phyloP scores from a whole-genome alignment of 2,797 vertebrate genomes.

The Darevskia mixta region DNA sequence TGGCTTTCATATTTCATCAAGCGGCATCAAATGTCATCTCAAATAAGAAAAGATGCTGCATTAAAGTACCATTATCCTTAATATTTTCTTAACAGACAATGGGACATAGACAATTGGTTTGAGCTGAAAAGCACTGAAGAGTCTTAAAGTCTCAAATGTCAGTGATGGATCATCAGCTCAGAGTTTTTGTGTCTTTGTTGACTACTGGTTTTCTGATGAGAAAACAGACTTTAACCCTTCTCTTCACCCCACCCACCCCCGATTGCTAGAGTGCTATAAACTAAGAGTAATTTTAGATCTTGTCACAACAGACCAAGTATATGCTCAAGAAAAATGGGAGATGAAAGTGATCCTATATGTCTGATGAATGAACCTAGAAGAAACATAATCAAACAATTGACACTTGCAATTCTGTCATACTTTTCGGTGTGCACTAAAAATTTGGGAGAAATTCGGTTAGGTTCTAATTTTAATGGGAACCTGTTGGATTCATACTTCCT shows the following conservation, averaged over 20 bases:
- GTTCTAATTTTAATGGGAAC: too few species aligned
- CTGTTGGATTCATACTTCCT: neutral
- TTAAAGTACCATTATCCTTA: slow-evolving; percentile 59
- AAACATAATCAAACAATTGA: slow-evolving; percentile 3
- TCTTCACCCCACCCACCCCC: neutral
- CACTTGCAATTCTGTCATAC: neutral
- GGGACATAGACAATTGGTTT: slow-evolving; percentile 31
- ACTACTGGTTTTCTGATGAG: slow-evolving; percentile 30
- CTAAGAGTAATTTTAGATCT: neutral
- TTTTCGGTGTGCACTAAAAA: neutral
- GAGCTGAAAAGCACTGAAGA: slow-evolving; percentile 46
- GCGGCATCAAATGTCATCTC: slow-evolving; percentile 50
- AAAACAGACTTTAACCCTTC: slow-evolving; percentile 13
- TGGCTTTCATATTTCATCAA: slow-evolving; percentile 70
- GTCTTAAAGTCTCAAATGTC: neutral
- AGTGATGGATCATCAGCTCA: slow-evolving; percentile 8
- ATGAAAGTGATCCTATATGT: neutral
- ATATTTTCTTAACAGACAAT: slow-evolving; percentile 58
- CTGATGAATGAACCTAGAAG: neutral
- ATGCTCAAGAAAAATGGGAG: neutral
- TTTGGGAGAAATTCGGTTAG: too few species aligned
- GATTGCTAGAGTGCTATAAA: neutral
- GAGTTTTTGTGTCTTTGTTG: slow-evolving; percentile 31
- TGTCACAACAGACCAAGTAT: neutral
- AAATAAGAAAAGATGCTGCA: slow-evolving; percentile 60